phyloP scores from a whole-genome alignment of 1,140 invertebrate genomes.

The Halictus rubicundus region DNA sequence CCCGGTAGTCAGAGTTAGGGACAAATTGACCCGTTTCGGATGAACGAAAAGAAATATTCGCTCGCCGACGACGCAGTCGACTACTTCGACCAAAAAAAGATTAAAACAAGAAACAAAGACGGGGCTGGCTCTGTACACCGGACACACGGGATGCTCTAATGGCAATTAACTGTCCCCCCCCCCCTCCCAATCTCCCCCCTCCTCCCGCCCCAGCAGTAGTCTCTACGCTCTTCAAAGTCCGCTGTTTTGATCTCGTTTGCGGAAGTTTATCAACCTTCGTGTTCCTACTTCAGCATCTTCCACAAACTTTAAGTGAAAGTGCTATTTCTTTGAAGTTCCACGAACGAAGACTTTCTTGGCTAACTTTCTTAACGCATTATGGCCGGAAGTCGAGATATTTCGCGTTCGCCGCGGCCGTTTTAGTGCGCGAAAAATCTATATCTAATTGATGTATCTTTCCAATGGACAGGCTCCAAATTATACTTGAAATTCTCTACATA shows the following conservation, averaged over 20 bases:
- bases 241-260: not conserved
- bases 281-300: not conserved
- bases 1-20: not conserved
- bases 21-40: not conserved
- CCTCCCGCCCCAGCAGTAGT: not conserved
- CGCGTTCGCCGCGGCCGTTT: too few species aligned
- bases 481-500: too few species aligned
- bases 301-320: not conserved
- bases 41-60: not conserved
- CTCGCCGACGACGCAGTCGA: not conserved
- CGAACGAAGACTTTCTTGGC: not conserved
- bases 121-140: not conserved
- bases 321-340: not conserved
- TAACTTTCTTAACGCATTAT: not conserved
- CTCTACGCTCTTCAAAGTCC: not conserved
- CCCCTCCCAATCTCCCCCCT: too few species aligned
- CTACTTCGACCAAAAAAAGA: not conserved
- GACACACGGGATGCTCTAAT: not conserved
- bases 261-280: not conserved
- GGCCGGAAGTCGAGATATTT: not conserved
- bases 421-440: not conserved
- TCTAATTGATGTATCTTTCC: not conserved
- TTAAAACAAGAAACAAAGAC: not conserved
- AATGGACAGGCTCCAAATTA: too few species aligned
- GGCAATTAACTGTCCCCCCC: not conserved